Percentiles rank a stretch among this genome's conserved stretches.
These are phyloP conservation scores for Dasyurus viverrinus DNA, from an alignment of 2,113 vertebrate species.

Conservation along the genomic window DNA sequence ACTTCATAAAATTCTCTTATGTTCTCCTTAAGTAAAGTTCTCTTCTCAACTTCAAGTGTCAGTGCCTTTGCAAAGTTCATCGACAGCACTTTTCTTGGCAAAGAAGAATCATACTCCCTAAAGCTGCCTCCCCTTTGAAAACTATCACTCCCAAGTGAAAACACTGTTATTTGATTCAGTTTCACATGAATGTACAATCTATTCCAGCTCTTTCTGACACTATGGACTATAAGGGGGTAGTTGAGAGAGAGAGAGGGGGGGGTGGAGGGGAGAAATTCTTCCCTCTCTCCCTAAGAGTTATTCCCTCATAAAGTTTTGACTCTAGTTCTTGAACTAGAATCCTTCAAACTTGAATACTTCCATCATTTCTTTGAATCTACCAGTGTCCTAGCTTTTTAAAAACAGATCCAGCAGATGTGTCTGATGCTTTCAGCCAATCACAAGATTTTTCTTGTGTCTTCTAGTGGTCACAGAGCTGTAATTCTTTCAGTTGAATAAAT, in stretches of 20 bases:
- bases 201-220: not conserved
- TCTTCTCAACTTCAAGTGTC: not conserved
- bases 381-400: not conserved
- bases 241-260: not conserved
- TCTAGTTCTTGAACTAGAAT: not conserved
- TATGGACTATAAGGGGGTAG: not conserved
- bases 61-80: not conserved
- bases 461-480: not conserved
- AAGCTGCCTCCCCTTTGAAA: not conserved
- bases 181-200: not conserved
- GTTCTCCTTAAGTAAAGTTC: not conserved
- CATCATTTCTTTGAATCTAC: not conserved
- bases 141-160: not conserved
- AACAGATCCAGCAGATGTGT: not conserved
- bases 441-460: not conserved
- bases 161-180: not conserved
- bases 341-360: not conserved
- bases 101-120: not conserved
- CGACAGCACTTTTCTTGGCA: not conserved
- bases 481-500: not conserved
- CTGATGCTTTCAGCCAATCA: not conserved
- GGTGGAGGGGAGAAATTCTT: not conserved
- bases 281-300: not conserved
- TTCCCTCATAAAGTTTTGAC: not conserved
- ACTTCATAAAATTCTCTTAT: not conserved